Base-by-base conservation (phyloP, 2,888 invertebrate genomes). In the Pecten maximus region DNA sequence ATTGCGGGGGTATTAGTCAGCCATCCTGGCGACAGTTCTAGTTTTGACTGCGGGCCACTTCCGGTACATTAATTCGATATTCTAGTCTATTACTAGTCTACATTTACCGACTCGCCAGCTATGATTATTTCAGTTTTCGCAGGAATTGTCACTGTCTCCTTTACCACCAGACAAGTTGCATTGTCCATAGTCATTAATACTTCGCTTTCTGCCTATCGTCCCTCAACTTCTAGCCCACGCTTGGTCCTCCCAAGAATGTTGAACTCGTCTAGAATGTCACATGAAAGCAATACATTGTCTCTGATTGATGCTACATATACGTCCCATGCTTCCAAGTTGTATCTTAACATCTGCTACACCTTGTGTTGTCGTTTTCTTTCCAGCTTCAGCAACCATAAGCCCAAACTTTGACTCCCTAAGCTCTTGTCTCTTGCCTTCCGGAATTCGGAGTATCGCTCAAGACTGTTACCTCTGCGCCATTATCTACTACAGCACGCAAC, bases 291-390 rank as follows among this genome's bases (percentile, higher is more conserved):
- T 10, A 92, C n/a, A 15, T 89, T 40, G 40, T 92, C 91, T 19
- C 44, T 19, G 1, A 91, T 90, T 4, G 91, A 90, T 10, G 91
- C 92, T 8, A 90, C 89, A 90, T 90, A 91, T 23, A 91, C n/a
- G n/a, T n/a, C n/a, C 89, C 16, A 40, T 60, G 88, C 89, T 89
- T 3, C 87, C 50, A 88, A 90, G 60, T 2, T 48, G 88, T 16
- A 60, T 48, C 28, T 28, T 48, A 6, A 90, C 50, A 19, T 54
- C 89, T 2, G 89, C 87, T 28, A 86, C 35, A 19, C 91, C 89
- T 28, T 40, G 87, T 15, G 86, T 88, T 28, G 40, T 90, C 89
- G 89, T 87, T 19, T 90, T 90, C 8, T 87, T 74, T n/a, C n/a
- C n/a, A n/a, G n/a, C n/a, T n/a, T n/a, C n/a, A n/a, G n/a, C n/a